These are phyloP conservation scores for Cydia amplana DNA, from an alignment of 1,140 invertebrate genomes.

Conservation along the genomic window DNA sequence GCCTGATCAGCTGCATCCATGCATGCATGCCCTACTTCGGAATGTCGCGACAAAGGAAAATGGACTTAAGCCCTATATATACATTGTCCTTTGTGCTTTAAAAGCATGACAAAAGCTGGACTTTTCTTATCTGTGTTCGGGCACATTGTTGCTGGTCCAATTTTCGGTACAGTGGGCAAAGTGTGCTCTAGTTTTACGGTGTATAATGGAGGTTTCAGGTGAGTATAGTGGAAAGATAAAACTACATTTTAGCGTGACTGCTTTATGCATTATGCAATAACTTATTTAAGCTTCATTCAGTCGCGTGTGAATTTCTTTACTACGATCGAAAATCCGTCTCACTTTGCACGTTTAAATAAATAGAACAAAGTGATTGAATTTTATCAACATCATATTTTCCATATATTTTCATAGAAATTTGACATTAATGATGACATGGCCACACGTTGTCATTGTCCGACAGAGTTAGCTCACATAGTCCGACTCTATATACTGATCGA, in stretches of 20 bases:
- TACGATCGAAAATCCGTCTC: background rate
- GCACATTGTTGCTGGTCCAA: slow-evolving; percentile 30
- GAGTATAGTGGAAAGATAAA: slow-evolving; percentile 1
- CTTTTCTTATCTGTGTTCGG: slow-evolving; percentile 31
- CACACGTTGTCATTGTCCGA: no score
- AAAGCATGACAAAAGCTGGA: slow-evolving; percentile 1
- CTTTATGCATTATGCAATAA: background rate
- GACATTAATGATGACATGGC: no score
- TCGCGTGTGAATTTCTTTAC: background rate
- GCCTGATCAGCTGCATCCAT: slow-evolving; percentile 36
- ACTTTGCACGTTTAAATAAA: no score
- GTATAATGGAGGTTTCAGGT: background rate
- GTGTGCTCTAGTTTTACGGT: slow-evolving; percentile 19
- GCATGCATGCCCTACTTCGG: slow-evolving; percentile 44
- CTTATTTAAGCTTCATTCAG: background rate
- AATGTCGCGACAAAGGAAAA: slow-evolving; percentile 35
- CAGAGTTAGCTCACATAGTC: no score
- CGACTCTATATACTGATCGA: no score
- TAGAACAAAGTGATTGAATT: no score
- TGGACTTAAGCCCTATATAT: slow-evolving; percentile 34
- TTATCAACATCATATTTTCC: no score
- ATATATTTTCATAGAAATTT: no score
- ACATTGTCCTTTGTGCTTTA: slow-evolving; percentile 26
- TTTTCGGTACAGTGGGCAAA: slow-evolving; percentile 34
- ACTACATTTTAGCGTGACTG: background rate